Conservation (phyloP, 2,888 invertebrate genomes). For the Blastobasis adustella region DNA sequence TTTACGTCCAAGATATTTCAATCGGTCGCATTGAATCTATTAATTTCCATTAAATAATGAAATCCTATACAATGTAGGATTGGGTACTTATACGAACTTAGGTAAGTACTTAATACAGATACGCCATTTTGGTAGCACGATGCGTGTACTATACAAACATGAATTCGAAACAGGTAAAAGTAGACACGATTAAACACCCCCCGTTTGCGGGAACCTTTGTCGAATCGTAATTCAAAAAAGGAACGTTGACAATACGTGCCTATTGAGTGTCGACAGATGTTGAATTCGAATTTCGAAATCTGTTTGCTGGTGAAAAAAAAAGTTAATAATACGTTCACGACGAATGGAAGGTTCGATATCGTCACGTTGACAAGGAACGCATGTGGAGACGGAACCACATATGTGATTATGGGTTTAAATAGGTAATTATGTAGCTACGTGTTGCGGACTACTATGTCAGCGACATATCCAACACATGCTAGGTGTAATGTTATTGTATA, state of each 20-base stretch:
- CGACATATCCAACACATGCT: too few species aligned
- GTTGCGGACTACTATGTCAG: too few species aligned
- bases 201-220: slow-evolving; percentile 30
- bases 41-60: too few species aligned
- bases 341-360: slow-evolving; percentile 8
- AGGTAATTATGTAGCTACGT: too few species aligned
- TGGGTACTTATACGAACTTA: too few species aligned
- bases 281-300: slow-evolving; percentile 52
- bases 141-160: background rate
- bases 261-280: slow-evolving; percentile 65
- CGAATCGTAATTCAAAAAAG: slow-evolving; percentile 30
- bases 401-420: too few species aligned
- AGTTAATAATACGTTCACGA: slow-evolving; percentile 41
- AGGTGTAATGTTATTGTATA: too few species aligned
- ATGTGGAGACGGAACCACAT: background rate
- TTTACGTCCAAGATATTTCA: too few species aligned
- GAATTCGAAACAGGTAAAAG: background rate
- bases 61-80: too few species aligned
- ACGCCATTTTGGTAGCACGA: too few species aligned
- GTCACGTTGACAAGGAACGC: slow-evolving; percentile 1
- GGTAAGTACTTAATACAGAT: too few species aligned
- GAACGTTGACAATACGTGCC: slow-evolving; percentile 40
- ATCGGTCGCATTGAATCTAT: too few species aligned
- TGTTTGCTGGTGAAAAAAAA: slow-evolving; percentile 44
- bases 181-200: slow-evolving; percentile 19